These are phyloP conservation scores for Pseudomugil tenellus DNA, from an alignment of 2,797 vertebrate species.

Conservation along the genomic window DNA sequence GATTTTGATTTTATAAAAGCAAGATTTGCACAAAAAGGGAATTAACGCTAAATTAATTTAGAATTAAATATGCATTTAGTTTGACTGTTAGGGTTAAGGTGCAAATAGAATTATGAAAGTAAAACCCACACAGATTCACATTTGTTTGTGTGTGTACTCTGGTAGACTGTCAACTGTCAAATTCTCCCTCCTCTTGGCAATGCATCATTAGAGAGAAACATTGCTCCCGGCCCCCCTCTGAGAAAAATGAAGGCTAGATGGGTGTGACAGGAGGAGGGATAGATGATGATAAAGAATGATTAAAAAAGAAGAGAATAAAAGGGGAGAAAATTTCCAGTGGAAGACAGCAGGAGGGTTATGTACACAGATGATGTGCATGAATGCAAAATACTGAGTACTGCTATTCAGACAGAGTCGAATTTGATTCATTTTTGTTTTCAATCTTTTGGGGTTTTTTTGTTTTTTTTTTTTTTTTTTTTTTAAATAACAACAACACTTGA, in stretches of 20 bases:
- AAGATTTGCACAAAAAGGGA: too few relatives aligned
- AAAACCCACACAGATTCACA: neutral
- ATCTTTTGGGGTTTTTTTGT: neutral
- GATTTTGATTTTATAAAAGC: too few relatives aligned
- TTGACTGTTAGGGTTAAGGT: neutral
- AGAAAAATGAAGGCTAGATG: conserved; percentile 61
- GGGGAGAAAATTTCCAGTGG: conserved; percentile 46
- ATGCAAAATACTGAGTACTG: conserved; percentile 21
- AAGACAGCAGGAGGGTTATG: conserved; percentile 48
- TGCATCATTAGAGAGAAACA: conserved; percentile 77
- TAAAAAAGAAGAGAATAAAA: conserved; percentile 43
- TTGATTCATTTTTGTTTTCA: conserved; percentile 37
- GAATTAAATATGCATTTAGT: neutral
- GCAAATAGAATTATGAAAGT: neutral
- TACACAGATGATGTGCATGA: conserved; percentile 39
- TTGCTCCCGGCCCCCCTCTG: conserved; percentile 59
- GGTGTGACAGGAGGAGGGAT: conserved; percentile 45
- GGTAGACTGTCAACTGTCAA: conserved; percentile 59
- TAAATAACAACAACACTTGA: neutral
- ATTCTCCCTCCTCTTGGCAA: conserved; percentile 58
- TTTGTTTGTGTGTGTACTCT: conserved; percentile 1
- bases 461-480: neutral
- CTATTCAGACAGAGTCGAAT: conserved; percentile 5
- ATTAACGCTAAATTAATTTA: neutral
- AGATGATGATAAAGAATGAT: conserved; percentile 45